These are phyloP conservation scores for Rhagoletis pomonella DNA, from an alignment of 1,140 invertebrate species.

Conservation along the genomic window DNA sequence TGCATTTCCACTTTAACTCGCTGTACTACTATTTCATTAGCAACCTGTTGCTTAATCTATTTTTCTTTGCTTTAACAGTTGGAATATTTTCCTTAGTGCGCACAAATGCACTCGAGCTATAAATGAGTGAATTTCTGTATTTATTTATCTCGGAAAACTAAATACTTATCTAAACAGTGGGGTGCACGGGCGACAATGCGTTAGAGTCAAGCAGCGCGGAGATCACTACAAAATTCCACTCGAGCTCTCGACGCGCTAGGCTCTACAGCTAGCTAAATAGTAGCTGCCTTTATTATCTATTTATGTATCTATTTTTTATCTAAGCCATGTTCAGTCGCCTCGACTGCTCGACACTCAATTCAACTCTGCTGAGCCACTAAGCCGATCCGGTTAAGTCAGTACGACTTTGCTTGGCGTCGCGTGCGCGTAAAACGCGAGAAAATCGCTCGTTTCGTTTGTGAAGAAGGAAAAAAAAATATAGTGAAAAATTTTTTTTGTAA, in stretches of 20 bases:
- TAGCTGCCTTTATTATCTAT: not conserved
- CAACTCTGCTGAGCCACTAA: not conserved
- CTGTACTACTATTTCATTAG: not conserved
- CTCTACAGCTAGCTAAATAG: not conserved
- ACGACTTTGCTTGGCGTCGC: slow-evolving; percentile 33
- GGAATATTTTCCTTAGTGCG: not conserved
- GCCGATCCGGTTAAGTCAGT: slow-evolving; percentile 27
- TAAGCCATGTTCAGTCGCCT: slow-evolving; percentile 4
- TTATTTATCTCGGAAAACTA: not conserved
- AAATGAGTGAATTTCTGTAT: not conserved
- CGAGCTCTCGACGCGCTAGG: not conserved
- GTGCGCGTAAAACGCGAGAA: slow-evolving; percentile 33
- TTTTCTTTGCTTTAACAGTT: not conserved
- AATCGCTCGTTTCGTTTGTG: slow-evolving; percentile 9
- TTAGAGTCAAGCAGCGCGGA: not conserved
- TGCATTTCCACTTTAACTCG: not conserved
- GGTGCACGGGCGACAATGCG: not conserved
- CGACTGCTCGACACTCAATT: not conserved
- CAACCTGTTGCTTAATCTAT: not conserved
- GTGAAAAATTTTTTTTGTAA: slow-evolving; percentile 23
- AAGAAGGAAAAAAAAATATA: slow-evolving; percentile 3
- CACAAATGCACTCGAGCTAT: slow-evolving; percentile 16
- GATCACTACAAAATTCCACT: slow-evolving; percentile 1
- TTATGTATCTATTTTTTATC: slow-evolving; percentile 23
- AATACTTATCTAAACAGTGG: not conserved